Conservation (phyloP, 2,888 invertebrate species). For the Hoplodrina ambigua region DNA sequence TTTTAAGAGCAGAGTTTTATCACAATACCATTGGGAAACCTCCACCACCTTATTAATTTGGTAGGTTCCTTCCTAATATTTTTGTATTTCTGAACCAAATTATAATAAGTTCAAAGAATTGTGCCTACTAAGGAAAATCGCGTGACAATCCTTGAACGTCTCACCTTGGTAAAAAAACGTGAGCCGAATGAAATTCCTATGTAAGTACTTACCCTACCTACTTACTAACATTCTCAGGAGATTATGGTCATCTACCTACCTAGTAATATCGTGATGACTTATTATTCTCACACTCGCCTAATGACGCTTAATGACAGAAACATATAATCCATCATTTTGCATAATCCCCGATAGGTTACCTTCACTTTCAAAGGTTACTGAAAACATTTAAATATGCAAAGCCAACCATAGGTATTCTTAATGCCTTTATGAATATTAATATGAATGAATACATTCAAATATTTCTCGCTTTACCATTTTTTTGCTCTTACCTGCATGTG, state of each 20-base stretch:
- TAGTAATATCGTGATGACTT: background rate
- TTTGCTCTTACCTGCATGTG: conserved; percentile 48
- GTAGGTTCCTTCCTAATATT: background rate
- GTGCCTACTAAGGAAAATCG: conserved; percentile 36
- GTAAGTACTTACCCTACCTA: conserved; percentile 5
- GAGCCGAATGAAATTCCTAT: conserved; percentile 35
- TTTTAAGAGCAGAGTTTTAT: background rate
- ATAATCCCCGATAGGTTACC: conserved; percentile 58
- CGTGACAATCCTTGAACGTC: conserved; percentile 42
- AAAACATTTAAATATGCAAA: conserved; percentile 71
- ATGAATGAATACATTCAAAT: conserved; percentile 40
- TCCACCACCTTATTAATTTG: background rate
- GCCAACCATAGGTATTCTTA: conserved; percentile 60
- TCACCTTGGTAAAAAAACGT: conserved; percentile 37
- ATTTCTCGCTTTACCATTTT: conserved; percentile 36
- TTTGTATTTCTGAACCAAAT: conserved; percentile 16
- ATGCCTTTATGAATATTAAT: conserved; percentile 67
- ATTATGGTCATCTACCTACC: background rate
- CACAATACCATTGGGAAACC: background rate
- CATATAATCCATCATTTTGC: conserved; percentile 60
- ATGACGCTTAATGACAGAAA: conserved; percentile 49
- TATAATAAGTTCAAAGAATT: conserved; percentile 25
- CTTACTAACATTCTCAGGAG: conserved; percentile 12
- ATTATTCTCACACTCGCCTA: conserved; percentile 27
- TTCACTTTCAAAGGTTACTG: conserved; percentile 67